A percentile compares a stretch with the other conserved stretches of the same genome.
These are phyloP conservation scores for Argyresthia albistria DNA, from an alignment of 2,888 invertebrate species.

Conservation along the genomic window DNA sequence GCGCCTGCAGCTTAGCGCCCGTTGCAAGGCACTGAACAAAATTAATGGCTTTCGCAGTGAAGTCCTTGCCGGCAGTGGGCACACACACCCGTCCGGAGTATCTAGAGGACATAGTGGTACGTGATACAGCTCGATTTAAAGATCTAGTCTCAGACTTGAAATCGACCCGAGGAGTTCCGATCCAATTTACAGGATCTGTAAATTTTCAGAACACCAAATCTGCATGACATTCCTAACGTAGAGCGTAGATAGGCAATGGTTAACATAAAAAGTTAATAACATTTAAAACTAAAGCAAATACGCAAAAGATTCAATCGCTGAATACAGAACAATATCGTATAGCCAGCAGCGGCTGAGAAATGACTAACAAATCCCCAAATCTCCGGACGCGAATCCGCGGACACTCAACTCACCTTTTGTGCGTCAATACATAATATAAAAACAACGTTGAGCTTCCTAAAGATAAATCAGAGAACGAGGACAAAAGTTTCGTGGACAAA, in stretches of 20 bases:
- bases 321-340: too few species aligned
- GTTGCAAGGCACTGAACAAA: constrained; percentile 47
- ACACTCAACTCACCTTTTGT: background rate
- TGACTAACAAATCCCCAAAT: too few species aligned
- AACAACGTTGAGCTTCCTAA: background rate
- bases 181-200: too few species aligned
- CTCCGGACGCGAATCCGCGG: background rate
- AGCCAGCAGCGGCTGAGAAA: too few species aligned
- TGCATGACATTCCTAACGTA: too few species aligned
- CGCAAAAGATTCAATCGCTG: too few species aligned
- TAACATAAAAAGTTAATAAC: too few species aligned
- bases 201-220: too few species aligned
- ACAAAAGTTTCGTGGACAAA: constrained; percentile 18
- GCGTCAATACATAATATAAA: background rate
- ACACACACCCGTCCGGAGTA: constrained; percentile 17
- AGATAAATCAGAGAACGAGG: constrained; percentile 13
- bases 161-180: background rate
- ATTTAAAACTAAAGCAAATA: too few species aligned
- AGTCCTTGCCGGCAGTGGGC: constrained; percentile 16
- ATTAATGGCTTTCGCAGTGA: constrained; percentile 40
- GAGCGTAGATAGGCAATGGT: too few species aligned
- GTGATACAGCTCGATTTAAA: constrained; percentile 24
- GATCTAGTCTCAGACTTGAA: too few species aligned
- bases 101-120: constrained; percentile 8
- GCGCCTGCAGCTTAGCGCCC: constrained; percentile 31